Conservation (phyloP, 2,888 invertebrate species). For the Proisotoma minuta region DNA sequence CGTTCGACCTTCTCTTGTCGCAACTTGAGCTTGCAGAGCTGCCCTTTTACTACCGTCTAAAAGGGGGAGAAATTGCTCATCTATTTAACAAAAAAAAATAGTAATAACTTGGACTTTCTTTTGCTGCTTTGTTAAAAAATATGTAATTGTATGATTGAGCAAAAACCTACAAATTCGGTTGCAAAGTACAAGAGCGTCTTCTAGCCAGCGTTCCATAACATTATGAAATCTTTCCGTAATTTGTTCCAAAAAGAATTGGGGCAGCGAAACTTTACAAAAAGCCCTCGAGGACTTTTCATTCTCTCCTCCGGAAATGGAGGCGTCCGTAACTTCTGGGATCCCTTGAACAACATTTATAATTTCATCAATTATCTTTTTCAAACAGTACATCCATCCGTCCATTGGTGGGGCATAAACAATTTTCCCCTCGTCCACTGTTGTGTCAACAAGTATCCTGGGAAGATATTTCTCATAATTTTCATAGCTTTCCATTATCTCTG, state of each 20-base stretch:
- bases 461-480: constrained; percentile 32
- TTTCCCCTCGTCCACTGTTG: constrained; percentile 34
- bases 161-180: constrained; percentile 26
- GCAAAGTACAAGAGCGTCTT: constrained; percentile 29
- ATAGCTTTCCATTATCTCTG: constrained; percentile 32
- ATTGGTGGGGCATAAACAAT: constrained; percentile 35
- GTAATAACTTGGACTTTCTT: background rate
- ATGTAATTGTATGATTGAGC: background rate
- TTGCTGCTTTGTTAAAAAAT: too few relatives aligned
- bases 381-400: constrained; percentile 41
- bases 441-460: constrained; percentile 40
- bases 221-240: constrained; percentile 28
- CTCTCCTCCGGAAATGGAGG: constrained; percentile 14
- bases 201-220: constrained; percentile 37
- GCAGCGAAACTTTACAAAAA: constrained; percentile 31
- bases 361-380: constrained; percentile 44
- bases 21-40: constrained; percentile 26
- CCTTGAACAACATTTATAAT: constrained; percentile 26
- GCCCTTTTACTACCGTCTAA: constrained; percentile 38
- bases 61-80: constrained; percentile 35
- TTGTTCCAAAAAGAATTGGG: constrained; percentile 27
- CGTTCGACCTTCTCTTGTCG: constrained; percentile 19
- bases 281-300: constrained; percentile 9
- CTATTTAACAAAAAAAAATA: constrained; percentile 15
- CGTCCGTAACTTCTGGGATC: constrained; percentile 36